These are phyloP conservation scores for Amblyopsis hoosieri DNA, from an alignment of 2,797 vertebrate species.

Conservation along the genomic window DNA sequence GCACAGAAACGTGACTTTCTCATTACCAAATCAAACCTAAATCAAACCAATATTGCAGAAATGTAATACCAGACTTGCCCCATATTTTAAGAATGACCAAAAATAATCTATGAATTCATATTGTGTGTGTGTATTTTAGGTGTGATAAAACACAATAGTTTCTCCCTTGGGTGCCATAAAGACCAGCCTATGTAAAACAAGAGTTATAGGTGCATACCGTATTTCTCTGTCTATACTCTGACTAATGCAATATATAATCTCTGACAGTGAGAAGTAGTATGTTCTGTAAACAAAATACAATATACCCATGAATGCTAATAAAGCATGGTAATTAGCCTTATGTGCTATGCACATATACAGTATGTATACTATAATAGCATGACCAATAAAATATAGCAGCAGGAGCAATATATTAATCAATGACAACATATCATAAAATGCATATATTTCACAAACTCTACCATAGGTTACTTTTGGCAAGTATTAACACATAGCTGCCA, in stretches of 20 bases:
- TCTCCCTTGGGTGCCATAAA: conserved; percentile 19
- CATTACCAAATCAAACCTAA: conserved; percentile 18
- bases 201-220: conserved; percentile 16
- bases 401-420: no score
- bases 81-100: conserved; percentile 1
- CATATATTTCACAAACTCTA: neutral
- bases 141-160: conserved; percentile 7
- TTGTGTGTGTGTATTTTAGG: neutral
- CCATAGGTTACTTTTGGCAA: neutral
- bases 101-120: neutral
- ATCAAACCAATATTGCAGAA: neutral
- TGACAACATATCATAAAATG: neutral
- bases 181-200: conserved; percentile 24
- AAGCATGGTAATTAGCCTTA: neutral
- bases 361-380: no score
- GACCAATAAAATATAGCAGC: no score
- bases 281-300: conserved; percentile 29
- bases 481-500: conserved; percentile 43
- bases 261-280: conserved; percentile 47
- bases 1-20: conserved; percentile 15
- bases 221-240: conserved; percentile 37
- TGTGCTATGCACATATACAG: neutral
- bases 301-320: conserved; percentile 20
- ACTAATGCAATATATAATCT: conserved; percentile 51
- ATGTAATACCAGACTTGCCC: neutral